phyloP scores from a whole-genome alignment of 1,140 invertebrate species.

The Tetragonula clypearis region DNA sequence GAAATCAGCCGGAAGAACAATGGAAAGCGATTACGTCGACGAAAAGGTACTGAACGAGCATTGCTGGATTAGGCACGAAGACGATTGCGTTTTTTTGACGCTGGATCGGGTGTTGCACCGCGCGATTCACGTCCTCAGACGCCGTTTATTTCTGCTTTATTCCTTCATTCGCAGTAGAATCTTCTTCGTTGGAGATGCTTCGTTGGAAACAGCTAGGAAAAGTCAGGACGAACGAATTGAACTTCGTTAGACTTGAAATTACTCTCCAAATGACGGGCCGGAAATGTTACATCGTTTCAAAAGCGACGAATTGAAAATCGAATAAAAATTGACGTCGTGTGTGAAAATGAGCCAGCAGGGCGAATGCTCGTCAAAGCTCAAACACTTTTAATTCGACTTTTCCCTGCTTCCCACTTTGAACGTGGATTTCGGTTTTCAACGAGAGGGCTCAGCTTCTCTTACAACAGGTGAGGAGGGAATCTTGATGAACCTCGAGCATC shows the following conservation, averaged over 20 bases:
- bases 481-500: slow-evolving; percentile 41
- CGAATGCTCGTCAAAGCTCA: no score
- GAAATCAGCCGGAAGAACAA: slow-evolving; percentile 67
- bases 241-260: background rate
- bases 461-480: slow-evolving; percentile 40
- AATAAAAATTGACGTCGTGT: background rate
- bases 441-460: background rate
- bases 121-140: slow-evolving; percentile 15
- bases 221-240: no score
- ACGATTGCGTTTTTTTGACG: slow-evolving; percentile 54
- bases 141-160: background rate
- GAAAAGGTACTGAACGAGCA: slow-evolving; percentile 46
- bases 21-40: slow-evolving; percentile 59
- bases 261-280: no score
- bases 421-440: slow-evolving; percentile 29
- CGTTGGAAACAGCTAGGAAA: background rate
- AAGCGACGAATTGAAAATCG: background rate
- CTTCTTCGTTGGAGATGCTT: background rate
- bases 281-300: background rate
- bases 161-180: background rate
- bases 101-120: slow-evolving; percentile 22
- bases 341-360: background rate
- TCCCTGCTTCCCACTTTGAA: no score
- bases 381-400: background rate
- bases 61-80: slow-evolving; percentile 49